Evolutionary conservation across 2,888 invertebrate genomes (phyloP), one percentile per base, ranked within the genome.

Genomic region (Palloptera scutellata): DNA sequence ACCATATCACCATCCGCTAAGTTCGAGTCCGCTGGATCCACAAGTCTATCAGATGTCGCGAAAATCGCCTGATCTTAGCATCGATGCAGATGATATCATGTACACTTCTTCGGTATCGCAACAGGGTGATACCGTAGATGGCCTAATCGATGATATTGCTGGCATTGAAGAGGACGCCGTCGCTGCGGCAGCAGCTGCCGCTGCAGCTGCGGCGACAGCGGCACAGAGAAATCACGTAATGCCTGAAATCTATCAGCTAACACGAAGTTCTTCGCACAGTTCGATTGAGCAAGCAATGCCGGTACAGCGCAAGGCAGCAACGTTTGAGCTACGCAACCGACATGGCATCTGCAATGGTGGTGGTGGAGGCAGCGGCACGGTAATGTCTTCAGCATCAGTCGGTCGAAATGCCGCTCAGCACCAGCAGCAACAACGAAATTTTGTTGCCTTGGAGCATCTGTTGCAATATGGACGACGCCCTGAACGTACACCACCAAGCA

Each of bases 21-120:
- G 86, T 72, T 85, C 86, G 61, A 86, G 85, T 68, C 86, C 86
- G 12, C 74, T 86, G 51, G 85, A 86, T 78, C 85, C 86, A 43
- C 85, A 86, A 71, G 85, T 85, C 19, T 86, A 86, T 77, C 85
- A 86, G 70, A 84, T 85, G 82, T 84, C 85, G 11, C 80, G 85
- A 30, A 84, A 85, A 72, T 85, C 85, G 40, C 84, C 85, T 6
- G 79, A 83, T 73, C 75, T 83, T 2, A 80, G 83, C 62, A 78
- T 82, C 67, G 81, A 81, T 66, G 78, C 80, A 2, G 81, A 79
- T 66, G 83, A 83, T 55, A 76, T 79, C 15, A 82, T 81, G n/a
- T 78, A 79, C 67, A 79, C 78, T 20, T 78, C 83, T 3, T 77
- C 82, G n/a, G 79, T 74, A 60, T 79, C 76, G 69, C 79, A 78